These are phyloP conservation scores for Caenorhabditis brenneri DNA, from an alignment of 1,140 invertebrate species.

Conservation along the genomic window DNA sequence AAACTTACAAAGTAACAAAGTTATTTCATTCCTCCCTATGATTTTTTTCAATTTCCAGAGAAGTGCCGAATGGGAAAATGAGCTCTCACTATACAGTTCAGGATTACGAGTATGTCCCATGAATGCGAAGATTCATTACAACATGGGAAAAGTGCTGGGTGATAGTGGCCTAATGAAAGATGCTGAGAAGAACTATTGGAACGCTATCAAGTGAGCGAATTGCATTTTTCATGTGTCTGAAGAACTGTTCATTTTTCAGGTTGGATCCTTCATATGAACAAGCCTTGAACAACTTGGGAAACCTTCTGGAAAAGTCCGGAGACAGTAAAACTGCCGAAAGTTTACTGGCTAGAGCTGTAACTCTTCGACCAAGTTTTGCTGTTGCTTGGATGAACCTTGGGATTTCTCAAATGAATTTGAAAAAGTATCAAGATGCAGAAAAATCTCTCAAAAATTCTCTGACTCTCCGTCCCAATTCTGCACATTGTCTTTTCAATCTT, in stretches of 20 bases:
- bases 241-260: slow-evolving; percentile 71
- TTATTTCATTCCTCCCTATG: slow-evolving; percentile 71
- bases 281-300: slow-evolving; percentile 95
- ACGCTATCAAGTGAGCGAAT: slow-evolving; percentile 77
- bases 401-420: slow-evolving; percentile 82
- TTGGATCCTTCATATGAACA: slow-evolving; percentile 90
- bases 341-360: slow-evolving; percentile 80
- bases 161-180: slow-evolving; percentile 78
- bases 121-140: slow-evolving; percentile 95
- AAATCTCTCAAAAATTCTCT: slow-evolving; percentile 75
- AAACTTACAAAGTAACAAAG: neutral
- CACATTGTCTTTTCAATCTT: slow-evolving; percentile 91
- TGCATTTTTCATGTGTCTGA: neutral
- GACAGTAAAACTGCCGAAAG: slow-evolving; percentile 79
- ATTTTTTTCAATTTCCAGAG: no score
- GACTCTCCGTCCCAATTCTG: slow-evolving; percentile 80
- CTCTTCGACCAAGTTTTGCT: slow-evolving; percentile 81
- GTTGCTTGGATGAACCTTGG: slow-evolving; percentile 98
- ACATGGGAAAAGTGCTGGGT: slow-evolving; percentile 85
- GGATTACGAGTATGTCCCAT: slow-evolving; percentile 72
- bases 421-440: slow-evolving; percentile 73
- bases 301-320: slow-evolving; percentile 83
- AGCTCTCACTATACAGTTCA: slow-evolving; percentile 70
- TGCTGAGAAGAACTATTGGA: slow-evolving; percentile 81
- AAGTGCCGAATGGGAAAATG: slow-evolving; percentile 62